These are phyloP conservation scores for Glaucomys volans DNA, from an alignment of 2,113 vertebrate genomes.

Conservation along the genomic window DNA sequence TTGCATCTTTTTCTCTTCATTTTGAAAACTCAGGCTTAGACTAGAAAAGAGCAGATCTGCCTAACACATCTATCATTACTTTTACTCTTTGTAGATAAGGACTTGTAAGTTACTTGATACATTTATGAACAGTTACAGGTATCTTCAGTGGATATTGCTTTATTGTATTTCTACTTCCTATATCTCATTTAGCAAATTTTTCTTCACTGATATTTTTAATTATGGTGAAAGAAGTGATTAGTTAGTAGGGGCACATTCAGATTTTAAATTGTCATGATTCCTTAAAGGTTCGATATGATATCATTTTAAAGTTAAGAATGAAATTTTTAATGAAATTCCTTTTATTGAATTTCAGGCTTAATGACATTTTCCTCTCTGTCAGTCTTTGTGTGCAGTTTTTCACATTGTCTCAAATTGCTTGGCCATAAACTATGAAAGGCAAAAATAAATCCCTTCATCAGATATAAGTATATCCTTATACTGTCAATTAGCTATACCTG, in stretches of 20 bases:
- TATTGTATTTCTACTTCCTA: neutral
- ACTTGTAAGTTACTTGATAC: neutral
- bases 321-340: conserved; percentile 26
- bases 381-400: conserved; percentile 15
- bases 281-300: neutral
- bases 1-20: neutral
- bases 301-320: conserved; percentile 39
- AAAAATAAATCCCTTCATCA: conserved; percentile 65
- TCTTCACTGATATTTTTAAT: neutral
- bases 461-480: conserved; percentile 49
- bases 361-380: conserved; percentile 46
- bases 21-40: conserved; percentile 46
- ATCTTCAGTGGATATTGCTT: neutral
- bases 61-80: neutral
- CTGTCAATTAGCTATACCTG: neutral
- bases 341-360: conserved; percentile 59
- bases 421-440: conserved; percentile 60
- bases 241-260: conserved; percentile 39
- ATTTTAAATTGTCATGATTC: conserved; percentile 42
- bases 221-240: neutral
- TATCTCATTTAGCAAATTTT: neutral
- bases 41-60: neutral
- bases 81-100: neutral
- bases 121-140: neutral
- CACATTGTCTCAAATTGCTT: conserved; percentile 30